These are phyloP conservation scores for Notocelia uddmanniana DNA, from an alignment of 2,888 invertebrate genomes.

Conservation along the genomic window DNA sequence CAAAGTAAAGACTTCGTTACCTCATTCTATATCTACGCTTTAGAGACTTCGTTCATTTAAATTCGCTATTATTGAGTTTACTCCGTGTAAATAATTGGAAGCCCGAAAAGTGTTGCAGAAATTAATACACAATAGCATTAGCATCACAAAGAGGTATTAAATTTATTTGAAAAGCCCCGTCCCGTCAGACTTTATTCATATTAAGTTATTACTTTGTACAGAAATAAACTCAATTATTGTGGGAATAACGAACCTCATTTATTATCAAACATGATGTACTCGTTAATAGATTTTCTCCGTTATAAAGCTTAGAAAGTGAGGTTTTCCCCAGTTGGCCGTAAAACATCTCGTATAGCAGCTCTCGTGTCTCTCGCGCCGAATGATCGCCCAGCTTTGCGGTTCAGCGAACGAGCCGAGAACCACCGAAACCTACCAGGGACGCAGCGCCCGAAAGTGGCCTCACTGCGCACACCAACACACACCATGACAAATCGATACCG, in stretches of 20 bases:
- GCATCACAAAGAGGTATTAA: conserved; percentile 68
- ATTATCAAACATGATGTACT: background rate
- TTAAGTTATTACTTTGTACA: background rate
- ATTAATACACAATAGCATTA: conserved; percentile 64
- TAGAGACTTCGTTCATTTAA: background rate
- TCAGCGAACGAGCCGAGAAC: conserved; percentile 73
- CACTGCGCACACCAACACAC: conserved; percentile 60
- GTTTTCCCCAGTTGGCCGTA: conserved; percentile 44
- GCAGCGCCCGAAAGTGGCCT: conserved; percentile 69
- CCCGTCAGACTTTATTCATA: background rate
- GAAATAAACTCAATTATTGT: conserved; percentile 3
- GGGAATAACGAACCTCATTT: background rate
- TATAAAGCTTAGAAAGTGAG: conserved; percentile 25
- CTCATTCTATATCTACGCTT: background rate
- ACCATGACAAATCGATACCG: conserved; percentile 71
- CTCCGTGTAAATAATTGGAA: conserved; percentile 12
- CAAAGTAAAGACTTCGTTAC: background rate
- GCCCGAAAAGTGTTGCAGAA: conserved; percentile 67
- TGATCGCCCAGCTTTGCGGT: conserved; percentile 75
- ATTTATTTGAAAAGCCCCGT: conserved; percentile 51
- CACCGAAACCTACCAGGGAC: conserved; percentile 60
- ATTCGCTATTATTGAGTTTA: background rate
- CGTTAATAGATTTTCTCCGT: conserved; percentile 3
- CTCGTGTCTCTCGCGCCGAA: conserved; percentile 59
- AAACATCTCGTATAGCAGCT: conserved; percentile 52